phyloP scores from a whole-genome alignment of 1,140 invertebrate species.

The Lepidostoma basale region DNA sequence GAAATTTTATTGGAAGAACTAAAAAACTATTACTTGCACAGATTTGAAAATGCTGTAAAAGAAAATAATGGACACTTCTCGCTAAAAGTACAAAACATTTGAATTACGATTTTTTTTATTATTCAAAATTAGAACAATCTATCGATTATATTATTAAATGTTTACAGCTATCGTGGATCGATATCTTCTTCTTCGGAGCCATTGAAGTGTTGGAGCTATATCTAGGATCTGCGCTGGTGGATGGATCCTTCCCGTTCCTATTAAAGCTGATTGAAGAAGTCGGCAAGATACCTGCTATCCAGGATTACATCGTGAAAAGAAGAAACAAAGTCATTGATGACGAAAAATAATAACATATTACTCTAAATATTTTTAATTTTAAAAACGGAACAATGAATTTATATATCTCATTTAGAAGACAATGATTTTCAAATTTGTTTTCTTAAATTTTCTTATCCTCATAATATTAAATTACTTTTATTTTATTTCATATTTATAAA shows the following conservation, averaged over 20 bases:
- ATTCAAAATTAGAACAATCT: neutral
- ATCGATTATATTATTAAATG: neutral
- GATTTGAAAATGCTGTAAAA: conserved; percentile 1
- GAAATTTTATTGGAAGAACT: neutral
- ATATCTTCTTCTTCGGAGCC: conserved; percentile 54
- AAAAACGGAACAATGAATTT: neutral
- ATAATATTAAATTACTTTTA: neutral
- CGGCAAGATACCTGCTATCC: conserved; percentile 50
- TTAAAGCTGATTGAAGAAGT: conserved; percentile 49
- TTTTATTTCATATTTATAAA: neutral
- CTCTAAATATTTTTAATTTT: neutral
- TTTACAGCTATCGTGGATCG: conserved; percentile 55
- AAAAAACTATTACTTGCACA: neutral
- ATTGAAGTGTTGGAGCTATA: conserved; percentile 51
- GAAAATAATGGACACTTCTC: conserved; percentile 3
- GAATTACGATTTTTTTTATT: neutral
- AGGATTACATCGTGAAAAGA: conserved; percentile 51
- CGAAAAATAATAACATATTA: neutral
- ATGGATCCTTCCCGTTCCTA: conserved; percentile 52
- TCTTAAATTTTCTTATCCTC: neutral
- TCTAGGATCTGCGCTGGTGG: conserved; percentile 48
- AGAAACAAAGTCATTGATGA: neutral
- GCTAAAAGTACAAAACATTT: neutral
- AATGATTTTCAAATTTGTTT: neutral
- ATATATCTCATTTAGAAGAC: neutral